Percentiles rank a stretch among this genome's conserved stretches.
These are phyloP conservation scores for Capreolus pygargus DNA, from an alignment of 2,113 vertebrate genomes.

Conservation along the genomic window DNA sequence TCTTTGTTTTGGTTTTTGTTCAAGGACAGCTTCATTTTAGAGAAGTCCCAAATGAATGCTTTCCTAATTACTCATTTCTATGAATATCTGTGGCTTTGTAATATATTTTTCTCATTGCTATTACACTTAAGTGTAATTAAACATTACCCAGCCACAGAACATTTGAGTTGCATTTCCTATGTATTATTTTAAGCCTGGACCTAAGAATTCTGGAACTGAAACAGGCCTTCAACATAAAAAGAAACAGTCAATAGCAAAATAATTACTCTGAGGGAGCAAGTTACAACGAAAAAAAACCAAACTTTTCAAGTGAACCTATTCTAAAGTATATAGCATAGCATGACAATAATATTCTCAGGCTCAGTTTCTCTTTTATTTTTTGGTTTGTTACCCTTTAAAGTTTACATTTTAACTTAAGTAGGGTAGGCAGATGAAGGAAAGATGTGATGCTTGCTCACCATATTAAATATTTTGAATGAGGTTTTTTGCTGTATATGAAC, in stretches of 20 bases:
- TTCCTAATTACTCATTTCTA: conserved; percentile 43
- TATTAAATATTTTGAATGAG: conserved; percentile 12
- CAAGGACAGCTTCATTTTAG: conserved; percentile 34
- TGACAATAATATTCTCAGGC: neutral
- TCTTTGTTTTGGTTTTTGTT: neutral
- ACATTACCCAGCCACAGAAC: conserved; percentile 24
- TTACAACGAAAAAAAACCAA: neutral
- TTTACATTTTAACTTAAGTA: neutral
- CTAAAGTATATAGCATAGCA: neutral
- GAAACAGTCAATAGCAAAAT: neutral
- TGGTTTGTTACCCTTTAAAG: neutral
- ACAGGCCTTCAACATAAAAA: neutral
- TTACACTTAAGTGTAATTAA: conserved; percentile 40
- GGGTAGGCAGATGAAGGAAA: neutral
- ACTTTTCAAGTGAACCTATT: neutral
- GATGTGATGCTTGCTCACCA: neutral
- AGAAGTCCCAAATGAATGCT: conserved; percentile 13
- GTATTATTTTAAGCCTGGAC: conserved; percentile 33
- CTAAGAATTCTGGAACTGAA: conserved; percentile 37
- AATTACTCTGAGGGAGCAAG: neutral
- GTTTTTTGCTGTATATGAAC: neutral
- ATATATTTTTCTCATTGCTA: conserved; percentile 33
- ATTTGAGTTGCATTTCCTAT: neutral
- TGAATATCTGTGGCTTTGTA: conserved; percentile 30
- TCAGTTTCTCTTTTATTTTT: neutral